These are phyloP conservation scores for Scolopax rusticola DNA, from an alignment of 2,797 vertebrate genomes.

Conservation along the genomic window DNA sequence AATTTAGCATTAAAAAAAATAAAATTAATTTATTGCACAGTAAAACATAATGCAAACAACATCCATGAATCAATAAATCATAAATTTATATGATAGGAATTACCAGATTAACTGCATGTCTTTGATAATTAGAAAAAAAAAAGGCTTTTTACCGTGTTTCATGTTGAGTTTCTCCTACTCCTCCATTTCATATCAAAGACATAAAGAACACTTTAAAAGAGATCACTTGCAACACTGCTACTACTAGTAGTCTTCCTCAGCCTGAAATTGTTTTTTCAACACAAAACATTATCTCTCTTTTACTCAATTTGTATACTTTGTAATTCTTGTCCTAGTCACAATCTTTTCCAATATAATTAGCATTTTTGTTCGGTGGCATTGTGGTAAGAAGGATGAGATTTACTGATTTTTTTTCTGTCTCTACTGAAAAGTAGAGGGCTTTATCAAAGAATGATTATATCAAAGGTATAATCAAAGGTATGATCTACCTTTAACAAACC, in stretches of 20 bases:
- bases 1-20: background rate
- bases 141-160: background rate
- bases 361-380: background rate
- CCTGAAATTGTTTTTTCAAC: background rate
- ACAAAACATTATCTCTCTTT: background rate
- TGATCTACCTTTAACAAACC: background rate
- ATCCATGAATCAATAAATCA: background rate
- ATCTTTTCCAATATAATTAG: background rate
- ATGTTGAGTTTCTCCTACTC: background rate
- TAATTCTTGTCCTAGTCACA: background rate
- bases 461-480: background rate
- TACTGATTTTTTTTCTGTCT: background rate
- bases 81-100: background rate
- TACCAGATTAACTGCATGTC: background rate
- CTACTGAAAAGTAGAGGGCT: rapidly evolving
- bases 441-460: background rate
- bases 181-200: background rate
- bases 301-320: background rate
- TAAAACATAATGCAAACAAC: background rate
- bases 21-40: background rate
- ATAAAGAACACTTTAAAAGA: background rate
- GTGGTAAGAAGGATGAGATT: background rate
- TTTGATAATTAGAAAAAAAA: background rate
- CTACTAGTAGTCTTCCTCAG: background rate
- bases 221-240: background rate